Evolutionary conservation across 2,888 invertebrate species (phyloP), one percentile per base, ranked within the genome.

Genomic region (Gastracanthus pulcherrimus): DNA sequence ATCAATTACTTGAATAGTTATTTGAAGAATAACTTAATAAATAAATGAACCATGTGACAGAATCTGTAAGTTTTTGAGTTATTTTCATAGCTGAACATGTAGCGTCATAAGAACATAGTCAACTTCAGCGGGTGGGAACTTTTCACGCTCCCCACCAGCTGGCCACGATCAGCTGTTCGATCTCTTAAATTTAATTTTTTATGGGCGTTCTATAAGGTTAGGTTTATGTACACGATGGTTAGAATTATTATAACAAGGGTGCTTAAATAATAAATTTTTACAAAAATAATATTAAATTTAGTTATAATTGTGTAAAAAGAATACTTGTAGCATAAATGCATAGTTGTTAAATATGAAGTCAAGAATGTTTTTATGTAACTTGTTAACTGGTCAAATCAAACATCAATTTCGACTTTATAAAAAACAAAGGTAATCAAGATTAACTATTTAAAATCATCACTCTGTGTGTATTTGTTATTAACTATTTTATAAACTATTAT

Each of bases 361-460:
- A 36, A 58, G 13, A 69, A 31, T 29, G 13, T 41, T 79, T 31
- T 64, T 82, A 34, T 79, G 13, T 64, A 75, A 60, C 55, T 66
- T 75, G 9, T 55, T 76, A 34, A 45, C 7, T 45, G 60, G 11
- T 36, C 29, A n/a, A 26, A 41, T 77, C 11, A 77, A 51, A 26
- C 34, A 69, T 34, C n/a, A 11, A 41, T 13, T 69, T 31, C n/a
- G 36, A 26, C 7, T 62, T 1, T 31, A 34, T 26, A 6, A 34
- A 29, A 71, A 76, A 67, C 45, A 72, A 67, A 72, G 82, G 82
- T 79, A 64, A 48, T 36, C 3, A 60, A 23, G 34, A 48, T 64
- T 34, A n/a, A n/a, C n/a, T n/a, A n/a, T n/a, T n/a, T n/a, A n/a
- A n/a, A n/a, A n/a, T n/a, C n/a, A n/a, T n/a, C n/a, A n/a, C n/a